A percentile compares a stretch with the other conserved stretches of the same genome.
Conservation (phyloP, 2,797 vertebrate genomes). For the Halcyon smyrnensis region DNA sequence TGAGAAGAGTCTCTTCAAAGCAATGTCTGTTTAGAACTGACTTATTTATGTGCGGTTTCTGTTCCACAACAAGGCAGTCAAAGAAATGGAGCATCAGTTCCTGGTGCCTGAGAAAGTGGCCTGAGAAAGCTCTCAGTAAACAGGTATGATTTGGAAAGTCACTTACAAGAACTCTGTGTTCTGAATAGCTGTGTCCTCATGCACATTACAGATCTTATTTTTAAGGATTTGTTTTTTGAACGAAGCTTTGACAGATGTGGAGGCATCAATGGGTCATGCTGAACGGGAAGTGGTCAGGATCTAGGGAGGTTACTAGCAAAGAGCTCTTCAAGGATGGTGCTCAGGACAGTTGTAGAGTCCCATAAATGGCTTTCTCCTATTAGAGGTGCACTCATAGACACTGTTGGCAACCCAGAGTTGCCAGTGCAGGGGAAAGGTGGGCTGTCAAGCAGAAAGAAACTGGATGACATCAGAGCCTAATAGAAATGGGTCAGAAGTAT, state of each 20-base stretch:
- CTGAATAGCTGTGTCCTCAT: neutral
- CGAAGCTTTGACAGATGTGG: neutral
- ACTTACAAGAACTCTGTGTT: neutral
- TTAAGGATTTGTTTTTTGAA: neutral
- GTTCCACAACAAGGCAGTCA: conserved; percentile 37
- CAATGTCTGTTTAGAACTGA: conserved; percentile 55
- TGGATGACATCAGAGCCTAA: neutral
- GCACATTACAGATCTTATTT: neutral
- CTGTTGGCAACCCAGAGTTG: neutral
- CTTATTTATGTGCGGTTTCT: conserved; percentile 61
- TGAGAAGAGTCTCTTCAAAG: conserved; percentile 69
- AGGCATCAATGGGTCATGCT: neutral
- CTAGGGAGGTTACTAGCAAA: neutral
- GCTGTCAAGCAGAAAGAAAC: neutral
- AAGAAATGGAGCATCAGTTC: conserved; percentile 35
- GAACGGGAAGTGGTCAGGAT: neutral
- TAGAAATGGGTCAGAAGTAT: neutral
- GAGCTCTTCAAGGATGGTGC: neutral
- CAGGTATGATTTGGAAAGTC: conserved; percentile 34
- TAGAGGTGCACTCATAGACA: neutral
- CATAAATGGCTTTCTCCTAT: neutral
- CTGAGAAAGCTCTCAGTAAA: conserved; percentile 47
- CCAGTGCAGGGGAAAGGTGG: neutral
- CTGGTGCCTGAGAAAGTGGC: conserved; percentile 47
- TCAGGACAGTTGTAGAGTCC: neutral